These are phyloP conservation scores for Bolinopsis microptera DNA, from an alignment of 37 sponge, comb jelly and placozoan genomes.

Conservation along the genomic window DNA sequence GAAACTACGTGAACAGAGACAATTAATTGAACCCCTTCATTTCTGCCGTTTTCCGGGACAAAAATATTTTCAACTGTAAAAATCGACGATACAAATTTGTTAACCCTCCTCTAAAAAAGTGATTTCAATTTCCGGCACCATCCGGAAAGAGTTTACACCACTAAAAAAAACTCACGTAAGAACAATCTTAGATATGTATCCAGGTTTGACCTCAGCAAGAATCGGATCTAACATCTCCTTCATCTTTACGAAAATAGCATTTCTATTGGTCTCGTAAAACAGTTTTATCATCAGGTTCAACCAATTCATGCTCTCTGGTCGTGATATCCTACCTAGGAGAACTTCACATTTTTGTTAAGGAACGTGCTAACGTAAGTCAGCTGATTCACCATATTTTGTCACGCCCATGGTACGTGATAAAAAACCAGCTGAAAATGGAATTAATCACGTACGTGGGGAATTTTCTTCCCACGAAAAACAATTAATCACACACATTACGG, in stretches of 20 bases:
- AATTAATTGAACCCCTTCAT: too few relatives aligned
- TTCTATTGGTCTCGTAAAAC: constrained; percentile 53
- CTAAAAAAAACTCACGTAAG: constrained; percentile 43
- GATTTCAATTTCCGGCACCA: too few relatives aligned
- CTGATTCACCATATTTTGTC: too few relatives aligned
- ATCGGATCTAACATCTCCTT: constrained; percentile 43
- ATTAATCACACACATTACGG: too few relatives aligned
- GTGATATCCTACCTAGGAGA: not conserved
- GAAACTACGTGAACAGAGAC: too few relatives aligned
- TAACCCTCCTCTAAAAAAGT: too few relatives aligned
- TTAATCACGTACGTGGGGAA: too few relatives aligned
- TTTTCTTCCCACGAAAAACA: too few relatives aligned
- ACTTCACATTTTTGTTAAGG: not conserved
- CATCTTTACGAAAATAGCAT: not conserved
- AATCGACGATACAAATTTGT: too few relatives aligned
- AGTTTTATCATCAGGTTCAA: constrained; percentile 60
- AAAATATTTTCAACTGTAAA: too few relatives aligned
- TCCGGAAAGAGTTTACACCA: too few relatives aligned
- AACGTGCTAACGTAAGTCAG: not conserved
- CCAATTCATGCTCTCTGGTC: constrained; percentile 66
- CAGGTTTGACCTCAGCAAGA: constrained; percentile 18
- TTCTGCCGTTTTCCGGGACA: too few relatives aligned
- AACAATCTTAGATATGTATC: constrained; percentile 43
- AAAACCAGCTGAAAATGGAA: not conserved
- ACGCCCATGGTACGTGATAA: not conserved